Evolutionary conservation across 2,113 vertebrate species (phyloP).

Genomic region (Elachura formosa): DNA sequence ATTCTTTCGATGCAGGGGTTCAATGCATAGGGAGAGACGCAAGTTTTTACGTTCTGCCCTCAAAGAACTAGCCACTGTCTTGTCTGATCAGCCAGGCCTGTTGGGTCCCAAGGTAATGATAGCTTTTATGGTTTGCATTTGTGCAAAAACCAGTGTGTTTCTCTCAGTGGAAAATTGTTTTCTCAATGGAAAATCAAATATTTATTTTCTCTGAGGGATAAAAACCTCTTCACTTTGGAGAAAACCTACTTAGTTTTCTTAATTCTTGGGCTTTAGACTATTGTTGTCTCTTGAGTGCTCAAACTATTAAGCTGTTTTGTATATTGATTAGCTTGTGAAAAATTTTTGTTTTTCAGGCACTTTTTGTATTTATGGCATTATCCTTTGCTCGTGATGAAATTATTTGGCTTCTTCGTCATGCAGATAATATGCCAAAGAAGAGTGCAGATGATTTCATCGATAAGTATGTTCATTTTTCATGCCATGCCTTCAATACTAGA

Average conservation of each 20-base stretch:
- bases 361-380: slow-evolving; percentile 98
- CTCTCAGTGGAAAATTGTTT: no score
- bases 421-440: slow-evolving; percentile 99
- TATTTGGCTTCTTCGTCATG: slow-evolving; percentile 97
- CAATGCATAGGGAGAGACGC: slow-evolving; percentile 96
- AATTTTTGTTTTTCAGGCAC: slow-evolving; percentile 74
- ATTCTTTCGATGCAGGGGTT: slow-evolving; percentile 77
- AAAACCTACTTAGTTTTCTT: neutral
- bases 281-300: neutral
- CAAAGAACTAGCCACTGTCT: slow-evolving; percentile 94
- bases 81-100: slow-evolving; percentile 94
- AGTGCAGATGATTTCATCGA: slow-evolving; percentile 98
- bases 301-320: neutral
- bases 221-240: neutral
- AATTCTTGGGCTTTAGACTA: neutral
- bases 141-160: neutral
- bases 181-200: rapidly evolving
- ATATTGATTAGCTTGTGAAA: neutral
- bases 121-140: neutral
- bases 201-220: rapidly evolving
- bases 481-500: neutral
- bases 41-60: slow-evolving; percentile 96
- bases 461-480: slow-evolving; percentile 78
- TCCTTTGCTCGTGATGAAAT: slow-evolving; percentile 98
- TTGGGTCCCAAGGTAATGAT: slow-evolving; percentile 90